Conservation (phyloP, 2,888 invertebrate genomes). For the Drosophila subquinaria region DNA sequence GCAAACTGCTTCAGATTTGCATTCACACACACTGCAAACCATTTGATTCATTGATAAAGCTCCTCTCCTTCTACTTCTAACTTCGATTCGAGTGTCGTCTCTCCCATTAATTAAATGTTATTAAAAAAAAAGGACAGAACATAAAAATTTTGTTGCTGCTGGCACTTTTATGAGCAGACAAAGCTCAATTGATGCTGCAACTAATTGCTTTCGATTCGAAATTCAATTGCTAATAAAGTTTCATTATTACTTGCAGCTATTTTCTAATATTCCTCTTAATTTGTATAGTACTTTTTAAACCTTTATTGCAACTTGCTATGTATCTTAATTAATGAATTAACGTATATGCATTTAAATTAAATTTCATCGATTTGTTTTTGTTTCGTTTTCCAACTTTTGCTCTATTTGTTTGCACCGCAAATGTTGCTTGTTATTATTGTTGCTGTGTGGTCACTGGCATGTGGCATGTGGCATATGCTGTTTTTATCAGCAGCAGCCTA, state of each 20-base stretch:
- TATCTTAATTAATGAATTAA: constrained; percentile 1
- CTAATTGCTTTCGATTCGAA: constrained; percentile 7
- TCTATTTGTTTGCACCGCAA: constrained; percentile 39
- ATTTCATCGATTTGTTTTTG: constrained; percentile 7
- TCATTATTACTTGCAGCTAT: not conserved
- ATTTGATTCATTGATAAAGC: constrained; percentile 15
- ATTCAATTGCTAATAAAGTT: not conserved
- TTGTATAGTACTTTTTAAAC: not conserved
- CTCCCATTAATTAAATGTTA: constrained; percentile 30
- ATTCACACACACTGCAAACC: constrained; percentile 19
- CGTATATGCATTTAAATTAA: not conserved
- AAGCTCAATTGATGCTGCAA: constrained; percentile 10
- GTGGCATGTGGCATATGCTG: constrained; percentile 29
- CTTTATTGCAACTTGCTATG: not conserved
- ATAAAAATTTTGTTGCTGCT: not conserved
- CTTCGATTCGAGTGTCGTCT: constrained; percentile 8
- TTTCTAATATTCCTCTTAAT: not conserved
- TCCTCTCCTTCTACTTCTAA: not conserved
- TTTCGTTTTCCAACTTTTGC: not conserved
- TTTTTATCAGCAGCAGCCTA: constrained; percentile 40
- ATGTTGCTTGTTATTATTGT: constrained; percentile 49
- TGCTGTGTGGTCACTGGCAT: constrained; percentile 41
- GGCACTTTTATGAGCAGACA: constrained; percentile 2
- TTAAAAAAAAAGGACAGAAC: constrained; percentile 16
- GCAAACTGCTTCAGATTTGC: constrained; percentile 61